Conservation (phyloP, 2,888 invertebrate genomes). For the Caenorhabditis imperialis region DNA sequence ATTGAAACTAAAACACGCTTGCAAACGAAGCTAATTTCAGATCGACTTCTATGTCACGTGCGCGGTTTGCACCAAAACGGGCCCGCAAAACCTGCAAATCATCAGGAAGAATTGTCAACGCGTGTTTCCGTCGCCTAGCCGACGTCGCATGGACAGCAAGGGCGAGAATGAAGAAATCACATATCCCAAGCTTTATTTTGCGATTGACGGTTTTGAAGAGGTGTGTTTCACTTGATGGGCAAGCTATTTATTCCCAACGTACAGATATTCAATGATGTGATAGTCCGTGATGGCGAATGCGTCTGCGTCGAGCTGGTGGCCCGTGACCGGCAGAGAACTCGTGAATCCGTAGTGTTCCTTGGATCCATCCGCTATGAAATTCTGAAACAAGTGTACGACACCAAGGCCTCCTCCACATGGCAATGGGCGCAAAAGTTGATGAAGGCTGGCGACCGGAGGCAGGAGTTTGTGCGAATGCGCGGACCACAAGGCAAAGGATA, state of each 20-base stretch:
- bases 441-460: slow-evolving; percentile 82
- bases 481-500: slow-evolving; percentile 92
- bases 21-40: too few relatives aligned
- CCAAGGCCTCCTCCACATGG: slow-evolving; percentile 76
- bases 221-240: slow-evolving; percentile 79
- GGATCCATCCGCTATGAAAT: slow-evolving; percentile 98
- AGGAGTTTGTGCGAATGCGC: slow-evolving; percentile 98
- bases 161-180: slow-evolving; percentile 98
- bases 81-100: slow-evolving; percentile 96
- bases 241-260: slow-evolving; percentile 19
- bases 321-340: slow-evolving; percentile 83
- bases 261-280: slow-evolving; percentile 92
- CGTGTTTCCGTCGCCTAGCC: slow-evolving; percentile 93
- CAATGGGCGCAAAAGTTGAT: slow-evolving; percentile 77
- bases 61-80: slow-evolving; percentile 97
- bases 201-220: slow-evolving; percentile 99
- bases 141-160: slow-evolving; percentile 93
- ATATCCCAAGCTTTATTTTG: slow-evolving; percentile 98
- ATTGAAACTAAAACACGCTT: not conserved
- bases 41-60: slow-evolving; percentile 97
- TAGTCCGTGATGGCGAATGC: slow-evolving; percentile 97
- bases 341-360: slow-evolving; percentile 94
- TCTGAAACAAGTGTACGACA: slow-evolving; percentile 84
- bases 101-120: slow-evolving; percentile 88
- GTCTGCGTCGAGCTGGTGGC: slow-evolving; percentile 98